These are phyloP conservation scores for Morelia viridis DNA, from an alignment of 2,797 vertebrate genomes.

Conservation along the genomic window DNA sequence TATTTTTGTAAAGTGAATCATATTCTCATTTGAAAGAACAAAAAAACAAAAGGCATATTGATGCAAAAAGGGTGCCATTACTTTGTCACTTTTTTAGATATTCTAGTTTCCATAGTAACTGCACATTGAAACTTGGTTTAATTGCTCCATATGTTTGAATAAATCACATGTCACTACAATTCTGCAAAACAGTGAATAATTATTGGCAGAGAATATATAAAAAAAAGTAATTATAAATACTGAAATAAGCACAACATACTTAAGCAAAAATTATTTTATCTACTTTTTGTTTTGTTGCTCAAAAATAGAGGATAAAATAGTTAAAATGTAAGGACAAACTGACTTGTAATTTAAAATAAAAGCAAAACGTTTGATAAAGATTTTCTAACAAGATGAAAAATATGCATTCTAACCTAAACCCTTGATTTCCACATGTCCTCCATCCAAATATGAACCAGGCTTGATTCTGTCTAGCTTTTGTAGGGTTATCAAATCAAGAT, in stretches of 20 bases:
- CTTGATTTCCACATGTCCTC: no score
- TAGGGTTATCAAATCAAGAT: no score
- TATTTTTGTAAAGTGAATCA: neutral
- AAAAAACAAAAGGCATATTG: neutral
- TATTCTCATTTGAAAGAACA: neutral
- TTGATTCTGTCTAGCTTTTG: no score
- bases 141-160: constrained; percentile 67
- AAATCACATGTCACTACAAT: constrained; percentile 59
- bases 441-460: no score
- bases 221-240: constrained; percentile 26
- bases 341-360: constrained; percentile 1
- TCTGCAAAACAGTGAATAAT: constrained; percentile 8
- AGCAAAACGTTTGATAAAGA: constrained; percentile 3
- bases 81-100: neutral
- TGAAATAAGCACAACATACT: constrained; percentile 1
- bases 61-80: neutral
- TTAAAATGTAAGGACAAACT: neutral
- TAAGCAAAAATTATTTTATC: neutral
- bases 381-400: no score
- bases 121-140: constrained; percentile 68
- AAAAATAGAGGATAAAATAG: neutral
- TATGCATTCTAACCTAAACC: no score
- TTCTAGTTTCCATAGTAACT: constrained; percentile 67
- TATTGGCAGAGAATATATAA: constrained; percentile 5
- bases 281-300: neutral